Percentiles rank a stretch among this genome's conserved stretches.
phyloP scores from a whole-genome alignment of 92 coral and sea anemone genomes.

The Epizoanthus scotinus region DNA sequence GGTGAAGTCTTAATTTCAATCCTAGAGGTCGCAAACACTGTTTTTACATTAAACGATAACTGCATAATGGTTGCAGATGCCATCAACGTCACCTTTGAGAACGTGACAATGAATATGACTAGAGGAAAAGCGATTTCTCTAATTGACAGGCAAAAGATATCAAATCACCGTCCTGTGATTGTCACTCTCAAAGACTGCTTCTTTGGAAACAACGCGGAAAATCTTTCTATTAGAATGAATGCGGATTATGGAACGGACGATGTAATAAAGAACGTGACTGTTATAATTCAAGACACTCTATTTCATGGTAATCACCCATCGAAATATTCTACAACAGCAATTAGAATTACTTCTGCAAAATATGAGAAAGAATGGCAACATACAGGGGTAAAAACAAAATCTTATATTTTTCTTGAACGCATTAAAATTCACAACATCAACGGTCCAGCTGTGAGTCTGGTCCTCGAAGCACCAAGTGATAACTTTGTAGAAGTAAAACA shows the following conservation, averaged over 20 bases:
- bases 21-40: not conserved
- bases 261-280: not conserved
- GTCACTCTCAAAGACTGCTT: not conserved
- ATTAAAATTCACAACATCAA: too few species aligned
- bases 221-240: too few species aligned
- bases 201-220: conserved; percentile 1
- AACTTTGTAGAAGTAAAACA: too few species aligned
- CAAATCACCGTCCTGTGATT: not conserved
- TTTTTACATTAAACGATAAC: not conserved
- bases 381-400: too few species aligned
- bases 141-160: not conserved
- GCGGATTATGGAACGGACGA: too few species aligned
- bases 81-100: not conserved
- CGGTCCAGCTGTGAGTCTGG: too few species aligned
- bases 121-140: not conserved
- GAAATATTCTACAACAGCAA: too few species aligned
- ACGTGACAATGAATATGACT: not conserved
- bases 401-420: too few species aligned
- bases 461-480: too few species aligned
- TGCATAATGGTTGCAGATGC: not conserved
- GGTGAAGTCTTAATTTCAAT: not conserved
- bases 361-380: too few species aligned
- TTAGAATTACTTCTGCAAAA: too few species aligned
- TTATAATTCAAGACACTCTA: not conserved
- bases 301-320: not conserved